Conservation (phyloP, 2,113 vertebrate genomes). For the Myodes glareolus region DNA sequence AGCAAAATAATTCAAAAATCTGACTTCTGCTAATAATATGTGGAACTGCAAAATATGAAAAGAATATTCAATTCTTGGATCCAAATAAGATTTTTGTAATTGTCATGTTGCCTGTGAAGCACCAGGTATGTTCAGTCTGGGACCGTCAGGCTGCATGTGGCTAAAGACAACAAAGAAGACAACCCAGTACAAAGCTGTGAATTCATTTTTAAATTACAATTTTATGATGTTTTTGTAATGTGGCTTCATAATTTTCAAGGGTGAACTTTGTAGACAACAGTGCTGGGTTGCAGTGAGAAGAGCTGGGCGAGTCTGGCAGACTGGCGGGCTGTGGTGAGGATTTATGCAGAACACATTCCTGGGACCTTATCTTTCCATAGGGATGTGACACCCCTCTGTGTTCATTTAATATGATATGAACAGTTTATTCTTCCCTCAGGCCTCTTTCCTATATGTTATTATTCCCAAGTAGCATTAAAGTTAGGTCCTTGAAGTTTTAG, state of each 20-base stretch:
- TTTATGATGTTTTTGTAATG: not conserved
- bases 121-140: not conserved
- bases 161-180: not conserved
- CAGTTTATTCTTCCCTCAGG: not conserved
- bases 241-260: not conserved
- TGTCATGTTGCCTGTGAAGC: not conserved
- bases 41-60: not conserved
- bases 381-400: not conserved
- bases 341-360: not conserved
- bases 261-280: not conserved
- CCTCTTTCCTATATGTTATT: not conserved
- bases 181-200: not conserved
- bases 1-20: not conserved
- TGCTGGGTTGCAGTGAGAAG: not conserved
- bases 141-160: not conserved
- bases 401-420: not conserved
- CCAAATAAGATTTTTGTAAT: not conserved
- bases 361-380: not conserved
- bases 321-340: too few species aligned
- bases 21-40: not conserved
- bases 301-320: not conserved
- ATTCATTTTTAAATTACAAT: not conserved
- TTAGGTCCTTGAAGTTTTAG: not conserved
- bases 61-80: not conserved
- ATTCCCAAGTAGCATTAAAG: not conserved